Conservation (phyloP, 2,113 vertebrate genomes). For the Mesitornis unicolor region DNA sequence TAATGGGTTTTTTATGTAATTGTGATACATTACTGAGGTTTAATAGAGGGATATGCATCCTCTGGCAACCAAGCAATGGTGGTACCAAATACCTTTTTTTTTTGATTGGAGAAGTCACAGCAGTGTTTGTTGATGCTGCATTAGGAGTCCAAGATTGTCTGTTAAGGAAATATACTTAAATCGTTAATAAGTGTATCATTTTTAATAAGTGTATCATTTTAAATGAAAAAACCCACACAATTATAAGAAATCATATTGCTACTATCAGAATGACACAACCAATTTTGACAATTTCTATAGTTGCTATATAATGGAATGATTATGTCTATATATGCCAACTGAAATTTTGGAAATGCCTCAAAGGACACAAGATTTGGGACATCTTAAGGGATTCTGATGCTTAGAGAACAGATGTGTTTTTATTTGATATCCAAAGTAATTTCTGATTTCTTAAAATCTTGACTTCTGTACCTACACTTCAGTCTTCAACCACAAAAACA, state of each 20-base stretch:
- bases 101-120: constrained; percentile 58
- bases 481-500: not conserved
- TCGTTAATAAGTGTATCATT: not conserved
- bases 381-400: not conserved
- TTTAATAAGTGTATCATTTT: not conserved
- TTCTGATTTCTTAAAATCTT: not conserved
- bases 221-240: not conserved
- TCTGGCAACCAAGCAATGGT: not conserved
- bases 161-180: not conserved
- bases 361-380: not conserved
- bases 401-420: not conserved
- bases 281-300: too few species aligned
- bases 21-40: not conserved
- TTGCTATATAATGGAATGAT: not conserved
- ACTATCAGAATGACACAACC: not conserved
- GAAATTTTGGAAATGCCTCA: not conserved
- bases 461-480: not conserved
- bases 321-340: not conserved
- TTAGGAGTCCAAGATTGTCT: constrained; percentile 45
- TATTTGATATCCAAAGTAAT: not conserved
- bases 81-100: constrained; percentile 70
- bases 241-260: not conserved
- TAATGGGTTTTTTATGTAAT: not conserved
- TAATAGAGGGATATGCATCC: not conserved
- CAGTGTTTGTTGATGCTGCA: not conserved